Evolutionary conservation across 2,888 invertebrate genomes (phyloP), one percentile per base, ranked within the genome.

Genomic region (Athetis lepigone): DNA sequence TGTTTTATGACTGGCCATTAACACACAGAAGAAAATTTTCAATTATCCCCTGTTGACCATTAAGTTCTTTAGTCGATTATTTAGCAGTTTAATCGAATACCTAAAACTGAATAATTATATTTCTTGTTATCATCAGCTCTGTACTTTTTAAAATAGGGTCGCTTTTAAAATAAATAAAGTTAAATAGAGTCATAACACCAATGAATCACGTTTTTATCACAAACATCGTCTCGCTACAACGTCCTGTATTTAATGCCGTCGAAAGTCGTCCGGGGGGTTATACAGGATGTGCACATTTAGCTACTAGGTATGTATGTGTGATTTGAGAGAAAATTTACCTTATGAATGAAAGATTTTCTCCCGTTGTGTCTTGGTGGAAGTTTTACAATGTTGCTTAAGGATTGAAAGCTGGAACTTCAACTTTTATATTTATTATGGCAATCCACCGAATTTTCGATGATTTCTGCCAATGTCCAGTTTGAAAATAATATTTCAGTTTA

Each of bases 251-350:
- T 70, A 75, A 68, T 63, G 71, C 55, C 25, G 56, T 70, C 21
- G 85, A 85, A 85, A 85, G 85, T 69, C 55, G 85, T 77, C 68
- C 9, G 83, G 56, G 77, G 43, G 49, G 77, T 84, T 81, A 58
- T 37, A 77, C 83, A 79, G 85, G 85, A 85, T 79, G 83, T 69
- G 18, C 36, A 50, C 74, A 55, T 61, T 75, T 77, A 70, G 49
- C 58, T 51, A 63, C 37, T 25, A 19, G n/a, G 25, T 21, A 8
- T 7, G 45, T 6, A 42, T 16, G 13, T 42, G 7, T 39, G 50
- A 56, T 57, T 62, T 47, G 39, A 68, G 75, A 79, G 76, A 77
- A 77, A 79, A 81, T 79, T 37, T 36, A 21, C 16, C 45, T 65
- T 40, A 63, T 64, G 64, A 70, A 76, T 63, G 27, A 46, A 49